Evolutionary conservation across 2,797 vertebrate species (phyloP), one percentile per base, ranked within the genome.

Genomic region (Onychomys torridus): DNA sequence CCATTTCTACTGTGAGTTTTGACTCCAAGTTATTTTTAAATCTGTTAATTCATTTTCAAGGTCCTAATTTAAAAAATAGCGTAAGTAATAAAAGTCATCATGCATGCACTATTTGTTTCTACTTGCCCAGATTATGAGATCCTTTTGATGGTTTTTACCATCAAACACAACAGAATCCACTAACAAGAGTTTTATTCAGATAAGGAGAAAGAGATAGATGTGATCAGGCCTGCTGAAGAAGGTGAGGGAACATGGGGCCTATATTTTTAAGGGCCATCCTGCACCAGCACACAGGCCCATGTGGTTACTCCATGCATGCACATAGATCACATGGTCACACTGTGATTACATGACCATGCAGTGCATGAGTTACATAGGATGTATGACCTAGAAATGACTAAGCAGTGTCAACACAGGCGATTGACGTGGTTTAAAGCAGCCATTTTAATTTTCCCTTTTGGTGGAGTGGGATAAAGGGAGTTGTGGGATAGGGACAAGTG

Each of bases 371-470:
- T 52, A 52, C 49, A 12, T 13, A 52, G 49, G 49, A 52, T 52
- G 49, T 52, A 52, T 52, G 49, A 52, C 49, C 49, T 12, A 12
- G 11, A 52, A 52, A 52, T 52, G 49, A 52, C 49, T 52, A 52
- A 12, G 49, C 49, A 59, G 57, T 59, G 57, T 21, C 6, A 8
- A 23, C 19, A 59, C 17, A 89, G 43, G 61, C 19, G 77, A 67
- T 8, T 94, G 49, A 63, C 27, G 59, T 77, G 75, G 69, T 21
- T 89, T 86, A 92, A 73, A 2, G 43, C 61, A 65, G n/a, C 5
- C 49, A 52, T 4, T 11, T 57, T 96, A n/a, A 49, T 21, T 46
- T 92, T 96, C 52, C n/a, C 69, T 93, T 91, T 87, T 37, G 65
- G 17, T 63, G 86, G 34, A 78, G 43, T 59, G 37, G 14, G 17